Evolutionary conservation across 2,888 invertebrate genomes (phyloP), one percentile per base, ranked within the genome.

Genomic region (Ennomos fuscantarius): DNA sequence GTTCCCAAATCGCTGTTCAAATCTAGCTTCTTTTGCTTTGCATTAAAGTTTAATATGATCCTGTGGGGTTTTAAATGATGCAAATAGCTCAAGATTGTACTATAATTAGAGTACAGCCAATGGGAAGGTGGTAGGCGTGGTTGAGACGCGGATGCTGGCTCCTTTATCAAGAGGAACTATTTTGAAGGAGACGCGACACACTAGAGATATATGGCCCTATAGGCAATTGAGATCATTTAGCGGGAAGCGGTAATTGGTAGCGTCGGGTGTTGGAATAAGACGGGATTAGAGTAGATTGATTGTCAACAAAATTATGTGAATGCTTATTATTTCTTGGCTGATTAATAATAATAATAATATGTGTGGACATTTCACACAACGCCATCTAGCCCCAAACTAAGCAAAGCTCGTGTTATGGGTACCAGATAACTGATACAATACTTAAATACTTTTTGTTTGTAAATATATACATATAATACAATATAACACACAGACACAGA

Each of bases 161-260:
- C 72, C 74, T 73, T 74, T 74, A 81, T 87, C 83, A 84, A 87
- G 83, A 74, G 82, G 79, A 85, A 86, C 87, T 90, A 91, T 90
- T 88, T 24, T 84, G 83, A 46, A 78, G 78, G 77, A 69, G 75
- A 70, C 59, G 74, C 87, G 90, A 91, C 78, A 81, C 82, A 91
- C 6, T 69, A 58, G 74, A 88, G 90, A 91, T 79, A 81, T 83
- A 91, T 89, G 83, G 66, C 78, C 61, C 69, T 65, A 79, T 70
- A 81, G 90, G 91, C 90, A 91, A 91, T 92, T 86, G 87, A 87
- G 86, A 89, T 92, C 90, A 92, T 91, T 89, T 89, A 87, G 91
- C 89, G 89, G 53, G 58, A 53, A 58, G 49, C 44, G 48, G 58
- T 52, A 58, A 53, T 58, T 58, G 53, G 58, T 41, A 33, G 34